Evolutionary conservation across 2,113 vertebrate species (phyloP), one percentile per base, ranked within the genome.

Genomic region (Glaucomys volans): DNA sequence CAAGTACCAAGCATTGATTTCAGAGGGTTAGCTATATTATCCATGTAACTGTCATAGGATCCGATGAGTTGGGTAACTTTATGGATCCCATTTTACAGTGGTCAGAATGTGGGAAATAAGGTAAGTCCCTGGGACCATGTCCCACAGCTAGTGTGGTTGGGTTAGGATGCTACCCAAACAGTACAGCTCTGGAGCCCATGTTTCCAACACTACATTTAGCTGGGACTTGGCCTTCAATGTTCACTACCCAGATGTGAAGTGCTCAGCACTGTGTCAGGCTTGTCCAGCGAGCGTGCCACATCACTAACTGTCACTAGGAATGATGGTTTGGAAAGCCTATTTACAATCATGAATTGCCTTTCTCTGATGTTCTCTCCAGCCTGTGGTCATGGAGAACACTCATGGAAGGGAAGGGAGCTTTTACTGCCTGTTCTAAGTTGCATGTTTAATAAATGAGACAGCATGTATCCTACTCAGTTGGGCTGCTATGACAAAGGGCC

Each of bases 281-380:
- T 59, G 10, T 0, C 24, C 8, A 69, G 44, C 30, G 42, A 72
- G 47, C 4, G 2, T 9, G 35, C 35, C 14, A 42, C 8, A 32
- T 69, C 17, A 11, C 16, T 4, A 7, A 11, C 37, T 57, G 0
- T 10, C 40, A 4, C 20, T 12, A 18, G 66, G 20, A 50, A 7
- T 24, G 13, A 54, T 22, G 62, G 40, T 87, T 47, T 75, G 69
- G 54, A 83, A 92, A 90, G 75, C 12, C 1, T 35, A 59, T 67
- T 13, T 24, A 26, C 32, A 47, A 2, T 54, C 50, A 84, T 20
- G 10, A 85, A 90, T 35, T 8, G 30, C 13, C 18, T n/a, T 64
- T 75, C 50, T 67, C 67, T 32, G 17, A 22, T 90, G 80, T 10
- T 86, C 71, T 90, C 22, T 59, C n/a, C 50, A 95, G 69, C 20